Percentiles rank a stretch among this genome's conserved stretches.
Conservation (phyloP, 2,113 vertebrate species). For the Epinephelus lanceolatus region DNA sequence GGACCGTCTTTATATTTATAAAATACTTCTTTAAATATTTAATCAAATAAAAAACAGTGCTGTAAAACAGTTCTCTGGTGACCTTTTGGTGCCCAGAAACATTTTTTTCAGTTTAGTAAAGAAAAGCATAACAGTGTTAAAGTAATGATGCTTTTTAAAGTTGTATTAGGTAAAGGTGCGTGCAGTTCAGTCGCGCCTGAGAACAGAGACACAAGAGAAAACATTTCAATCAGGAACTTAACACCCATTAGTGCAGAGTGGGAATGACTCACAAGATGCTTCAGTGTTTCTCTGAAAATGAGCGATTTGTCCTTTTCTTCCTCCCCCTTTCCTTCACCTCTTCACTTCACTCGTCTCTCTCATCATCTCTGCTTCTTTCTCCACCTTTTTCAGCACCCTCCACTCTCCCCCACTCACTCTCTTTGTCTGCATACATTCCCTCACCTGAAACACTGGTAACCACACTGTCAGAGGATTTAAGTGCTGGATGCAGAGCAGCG, state of each 20-base stretch:
- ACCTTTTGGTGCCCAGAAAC: background rate
- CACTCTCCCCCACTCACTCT: background rate
- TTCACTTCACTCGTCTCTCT: background rate
- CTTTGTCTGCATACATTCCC: constrained; percentile 1
- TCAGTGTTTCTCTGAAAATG: background rate
- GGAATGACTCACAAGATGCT: background rate
- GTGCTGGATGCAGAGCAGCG: constrained; percentile 5
- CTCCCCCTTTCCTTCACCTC: background rate
- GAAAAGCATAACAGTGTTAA: background rate
- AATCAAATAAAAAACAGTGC: too few species aligned
- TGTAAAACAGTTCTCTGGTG: background rate
- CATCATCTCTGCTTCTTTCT: too few species aligned
- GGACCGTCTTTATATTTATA: too few species aligned
- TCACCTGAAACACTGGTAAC: background rate
- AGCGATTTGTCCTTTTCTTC: background rate
- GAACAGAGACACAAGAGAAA: background rate
- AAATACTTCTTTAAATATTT: too few species aligned
- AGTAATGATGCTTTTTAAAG: background rate
- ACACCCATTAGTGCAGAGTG: background rate
- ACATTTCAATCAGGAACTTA: background rate
- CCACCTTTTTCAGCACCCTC: background rate
- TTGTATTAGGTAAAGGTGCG: background rate
- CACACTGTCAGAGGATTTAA: background rate
- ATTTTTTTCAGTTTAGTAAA: background rate
- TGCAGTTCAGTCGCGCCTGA: background rate